Conservation (phyloP, 2,113 vertebrate genomes). For the Leptocoma aspasia region DNA sequence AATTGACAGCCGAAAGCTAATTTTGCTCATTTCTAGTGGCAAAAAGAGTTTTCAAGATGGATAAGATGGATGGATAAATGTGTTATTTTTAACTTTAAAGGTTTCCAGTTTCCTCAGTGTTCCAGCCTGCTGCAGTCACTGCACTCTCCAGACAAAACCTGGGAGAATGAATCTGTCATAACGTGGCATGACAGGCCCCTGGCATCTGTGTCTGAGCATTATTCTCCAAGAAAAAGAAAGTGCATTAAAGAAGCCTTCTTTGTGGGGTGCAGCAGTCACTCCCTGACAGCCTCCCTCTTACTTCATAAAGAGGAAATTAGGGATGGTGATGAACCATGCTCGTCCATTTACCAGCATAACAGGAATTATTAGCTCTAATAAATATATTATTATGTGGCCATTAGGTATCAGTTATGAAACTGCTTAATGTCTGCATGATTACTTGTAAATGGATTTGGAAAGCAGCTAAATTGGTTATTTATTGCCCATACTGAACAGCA, state of each 20-base stretch:
- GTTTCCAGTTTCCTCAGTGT: neutral
- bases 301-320: neutral
- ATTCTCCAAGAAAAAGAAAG: neutral
- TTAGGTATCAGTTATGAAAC: conserved; percentile 11
- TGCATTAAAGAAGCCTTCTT: neutral
- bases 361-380: conserved; percentile 22
- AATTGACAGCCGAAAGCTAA: neutral
- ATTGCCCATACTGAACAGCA: neutral
- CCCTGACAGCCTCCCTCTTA: neutral
- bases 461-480: conserved; percentile 32
- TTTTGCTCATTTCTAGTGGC: neutral
- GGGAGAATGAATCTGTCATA: neutral
- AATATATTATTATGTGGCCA: conserved; percentile 32
- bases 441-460: conserved; percentile 31
- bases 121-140: neutral
- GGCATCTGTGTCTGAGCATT: neutral
- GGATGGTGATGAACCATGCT: neutral
- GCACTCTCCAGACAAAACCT: neutral
- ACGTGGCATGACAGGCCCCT: neutral
- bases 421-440: conserved; percentile 9
- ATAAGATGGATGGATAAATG: neutral
- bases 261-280: neutral
- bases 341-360: neutral
- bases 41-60: neutral
- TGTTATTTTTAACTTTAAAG: neutral